phyloP scores from a whole-genome alignment of 1,140 invertebrate genomes.

The Euwallacea fornicatus region DNA sequence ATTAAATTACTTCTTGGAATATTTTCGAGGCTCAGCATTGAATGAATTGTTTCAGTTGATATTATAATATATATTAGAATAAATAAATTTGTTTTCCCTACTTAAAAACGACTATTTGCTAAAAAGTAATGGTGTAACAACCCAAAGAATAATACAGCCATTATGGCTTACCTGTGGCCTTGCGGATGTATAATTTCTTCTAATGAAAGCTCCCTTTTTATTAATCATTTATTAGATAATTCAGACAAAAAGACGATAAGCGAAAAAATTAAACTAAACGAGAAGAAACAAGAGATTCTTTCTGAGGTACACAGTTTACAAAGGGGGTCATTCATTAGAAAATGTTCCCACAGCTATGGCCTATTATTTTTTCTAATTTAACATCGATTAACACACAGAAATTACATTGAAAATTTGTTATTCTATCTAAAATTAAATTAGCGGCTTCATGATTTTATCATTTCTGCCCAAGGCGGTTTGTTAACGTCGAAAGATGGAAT shows the following conservation, averaged over 20 bases:
- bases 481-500: background rate
- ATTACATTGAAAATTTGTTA: conserved; percentile 31
- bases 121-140: too few species aligned
- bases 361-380: conserved; percentile 2
- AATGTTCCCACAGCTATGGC: background rate
- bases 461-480: conserved; percentile 15
- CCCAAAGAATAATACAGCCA: too few species aligned
- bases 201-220: too few species aligned
- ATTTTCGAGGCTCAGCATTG: background rate
- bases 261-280: too few species aligned
- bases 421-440: conserved; percentile 25
- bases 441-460: conserved; percentile 3
- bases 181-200: too few species aligned
- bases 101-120: too few species aligned
- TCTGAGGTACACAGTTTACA: background rate
- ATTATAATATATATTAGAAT: too few species aligned
- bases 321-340: background rate
- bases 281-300: background rate
- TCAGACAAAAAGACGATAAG: too few species aligned
- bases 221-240: too few species aligned
- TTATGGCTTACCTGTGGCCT: too few species aligned
- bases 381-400: conserved; percentile 31
- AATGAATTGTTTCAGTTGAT: too few species aligned
- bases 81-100: too few species aligned
- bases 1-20: conserved; percentile 1